These are phyloP conservation scores for Halictus ligatus DNA, from an alignment of 2,888 invertebrate species.

Conservation along the genomic window DNA sequence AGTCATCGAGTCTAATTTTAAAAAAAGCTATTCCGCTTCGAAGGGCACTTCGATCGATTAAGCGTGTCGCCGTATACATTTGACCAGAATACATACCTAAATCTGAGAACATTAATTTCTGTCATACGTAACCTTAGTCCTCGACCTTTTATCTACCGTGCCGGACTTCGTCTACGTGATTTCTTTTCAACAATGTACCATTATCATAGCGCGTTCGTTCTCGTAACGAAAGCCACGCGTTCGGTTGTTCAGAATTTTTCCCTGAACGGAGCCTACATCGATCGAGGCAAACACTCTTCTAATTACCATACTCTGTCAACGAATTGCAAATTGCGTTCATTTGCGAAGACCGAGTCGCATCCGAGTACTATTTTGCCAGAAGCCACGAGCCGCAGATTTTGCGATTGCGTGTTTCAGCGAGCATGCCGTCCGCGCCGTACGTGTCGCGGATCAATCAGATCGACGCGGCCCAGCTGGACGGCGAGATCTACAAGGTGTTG, in stretches of 20 bases:
- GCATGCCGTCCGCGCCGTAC: conserved; percentile 74
- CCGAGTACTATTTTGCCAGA: too few species aligned
- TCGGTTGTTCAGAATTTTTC: not conserved
- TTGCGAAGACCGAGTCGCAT: too few species aligned
- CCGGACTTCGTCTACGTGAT: not conserved
- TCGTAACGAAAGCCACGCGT: too few species aligned
- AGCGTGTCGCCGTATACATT: not conserved
- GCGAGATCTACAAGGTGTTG: conserved; percentile 90
- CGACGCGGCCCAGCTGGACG: conserved; percentile 92
- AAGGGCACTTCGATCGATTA: not conserved
- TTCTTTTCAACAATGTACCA: not conserved
- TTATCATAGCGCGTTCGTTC: too few species aligned
- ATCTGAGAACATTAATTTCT: not conserved
- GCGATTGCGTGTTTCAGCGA: not conserved
- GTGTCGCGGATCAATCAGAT: conserved; percentile 86
- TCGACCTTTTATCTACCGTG: not conserved
- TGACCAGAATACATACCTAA: not conserved
- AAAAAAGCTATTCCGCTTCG: not conserved
- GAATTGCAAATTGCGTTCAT: too few species aligned
- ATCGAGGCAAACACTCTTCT: too few species aligned
- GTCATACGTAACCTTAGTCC: not conserved
- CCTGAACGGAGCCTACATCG: too few species aligned
- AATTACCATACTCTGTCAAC: too few species aligned
- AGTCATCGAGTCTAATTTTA: not conserved
- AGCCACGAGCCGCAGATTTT: too few species aligned